Evolutionary conservation across 2,797 vertebrate species (phyloP), one percentile per base, ranked within the genome.

Genomic region (Erpetoichthys calabaricus): DNA sequence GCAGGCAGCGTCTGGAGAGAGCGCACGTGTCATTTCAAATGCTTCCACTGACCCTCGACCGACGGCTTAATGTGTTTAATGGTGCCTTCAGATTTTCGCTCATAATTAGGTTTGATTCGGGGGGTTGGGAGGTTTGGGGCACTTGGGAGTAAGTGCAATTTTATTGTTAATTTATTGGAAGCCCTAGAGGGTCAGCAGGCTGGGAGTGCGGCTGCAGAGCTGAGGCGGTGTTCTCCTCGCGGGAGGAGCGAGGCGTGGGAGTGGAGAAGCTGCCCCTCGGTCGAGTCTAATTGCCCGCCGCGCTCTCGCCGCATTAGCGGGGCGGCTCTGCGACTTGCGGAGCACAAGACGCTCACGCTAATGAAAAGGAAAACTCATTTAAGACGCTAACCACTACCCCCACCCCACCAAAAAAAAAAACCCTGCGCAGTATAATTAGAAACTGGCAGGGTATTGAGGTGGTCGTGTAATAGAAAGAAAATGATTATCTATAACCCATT

Each of bases 91-190:
- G 53, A 41, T 6, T 42, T 43, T 54, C 10, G 44, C 25, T 54
- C 53, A 54, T 54, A 54, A 54, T 54, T 54, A 43, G 53, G 10
- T 49, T 54, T 54, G 53, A 42, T 54, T 54, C 53, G 42, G 53
- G 41, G 44, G 53, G 53, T 8, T 25, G 41, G 53, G 53, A 54
- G 10, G 53, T 42, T 25, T 25, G 9, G 47, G 10, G 41, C 53
- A 54, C 41, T 42, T 5, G 4, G 41, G 53, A 54, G 41, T 54
- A 54, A 54, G 53, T 54, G 41, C 53, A 6, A 42, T 42, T 54
- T 54, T 42, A 54, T 6, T 54, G 53, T 54, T 54, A 41, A 54
- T 54, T 54, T 43, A 54, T 54, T 42, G n/a, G 7, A 6, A 41
- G 53, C 53, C 10, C 5, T 54, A 43, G 9, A 53, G 51, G 51